Evolutionary conservation across 2,888 invertebrate species (phyloP), one percentile per base, ranked within the genome.

Genomic region (Tridacna crocea): DNA sequence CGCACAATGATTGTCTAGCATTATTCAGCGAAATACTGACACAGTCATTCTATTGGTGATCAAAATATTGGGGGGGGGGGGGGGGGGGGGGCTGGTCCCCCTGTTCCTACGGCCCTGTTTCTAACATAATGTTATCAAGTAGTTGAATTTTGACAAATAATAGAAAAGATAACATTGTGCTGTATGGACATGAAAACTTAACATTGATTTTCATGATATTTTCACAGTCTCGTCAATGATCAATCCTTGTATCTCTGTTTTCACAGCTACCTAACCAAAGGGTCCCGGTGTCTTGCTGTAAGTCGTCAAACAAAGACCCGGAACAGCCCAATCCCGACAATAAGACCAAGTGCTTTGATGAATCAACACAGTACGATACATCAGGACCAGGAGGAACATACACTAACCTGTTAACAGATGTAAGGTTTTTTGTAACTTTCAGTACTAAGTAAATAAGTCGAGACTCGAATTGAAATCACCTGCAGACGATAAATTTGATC

Each of bases 271-370:
- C 78, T 12, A 36, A n/a, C n/a, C 36, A 75, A 15, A 51, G 55
- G 19, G 85, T 85, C 4, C 85, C 85, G 0, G 6, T n/a, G 1
- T 66, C 80, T 0, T 85, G 85, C 68, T 85, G 85, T 63, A 70
- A 76, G 12, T 61, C 81, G 58, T 58, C 70, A 10, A 81, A 85
- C 61, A 60, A 10, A 1, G 79, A 85, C 55, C 77, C 85, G 8
- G 85, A 83, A 55, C 63, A 79, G 24, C 85, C 83, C 3, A 22
- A 27, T 55, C 81, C 85, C 2, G 55, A 22, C n/a, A 79, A 85
- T 22, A 1, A 36, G 17, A 46, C n/a, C 13, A 6, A 15, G 2
- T 74, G 74, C 61, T 36, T 61, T 17, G 17, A 8, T 4, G 74
- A 74, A 15, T 55, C 74, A 10, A 63, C 17, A 27, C n/a, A n/a